Conservation (phyloP, 2,888 invertebrate genomes). For the Ypsolopha sequella region DNA sequence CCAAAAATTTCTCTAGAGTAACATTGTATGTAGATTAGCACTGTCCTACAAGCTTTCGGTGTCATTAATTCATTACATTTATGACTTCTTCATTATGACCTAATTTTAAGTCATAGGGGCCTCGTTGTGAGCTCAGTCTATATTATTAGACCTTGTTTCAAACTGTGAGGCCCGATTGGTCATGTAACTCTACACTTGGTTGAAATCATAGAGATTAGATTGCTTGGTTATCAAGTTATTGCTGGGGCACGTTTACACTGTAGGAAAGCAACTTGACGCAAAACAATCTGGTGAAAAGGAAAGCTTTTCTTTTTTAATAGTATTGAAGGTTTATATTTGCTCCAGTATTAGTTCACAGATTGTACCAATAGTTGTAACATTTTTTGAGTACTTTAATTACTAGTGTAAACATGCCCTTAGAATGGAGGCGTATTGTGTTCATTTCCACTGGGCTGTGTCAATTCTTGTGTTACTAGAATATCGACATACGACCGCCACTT, state of each 20-base stretch:
- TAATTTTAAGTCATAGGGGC: conserved; percentile 26
- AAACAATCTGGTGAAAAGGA: background rate
- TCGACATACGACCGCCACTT: conserved; percentile 69
- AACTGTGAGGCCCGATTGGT: conserved; percentile 36
- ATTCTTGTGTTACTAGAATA: conserved; percentile 75
- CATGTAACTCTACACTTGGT: conserved; percentile 43
- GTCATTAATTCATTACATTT: conserved; percentile 19
- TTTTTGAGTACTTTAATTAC: background rate
- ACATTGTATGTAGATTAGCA: conserved; percentile 16
- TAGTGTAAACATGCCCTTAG: conserved; percentile 4
- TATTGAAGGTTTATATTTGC: background rate
- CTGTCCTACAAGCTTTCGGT: conserved; percentile 32
- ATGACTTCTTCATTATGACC: conserved; percentile 21
- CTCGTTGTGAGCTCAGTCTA: conserved; percentile 59
- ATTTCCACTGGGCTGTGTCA: conserved; percentile 73
- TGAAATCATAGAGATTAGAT: conserved; percentile 43
- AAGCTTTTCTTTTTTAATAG: background rate
- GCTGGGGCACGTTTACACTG: conserved; percentile 5
- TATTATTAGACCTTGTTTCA: conserved; percentile 58
- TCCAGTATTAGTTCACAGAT: background rate
- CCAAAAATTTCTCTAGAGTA: conserved; percentile 8
- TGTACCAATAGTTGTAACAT: background rate
- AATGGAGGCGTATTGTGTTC: conserved; percentile 40
- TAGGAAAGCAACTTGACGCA: background rate
- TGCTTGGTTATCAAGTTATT: conserved; percentile 35